Conservation (phyloP, 2,113 vertebrate species). For the Pterocles burchelli region DNA sequence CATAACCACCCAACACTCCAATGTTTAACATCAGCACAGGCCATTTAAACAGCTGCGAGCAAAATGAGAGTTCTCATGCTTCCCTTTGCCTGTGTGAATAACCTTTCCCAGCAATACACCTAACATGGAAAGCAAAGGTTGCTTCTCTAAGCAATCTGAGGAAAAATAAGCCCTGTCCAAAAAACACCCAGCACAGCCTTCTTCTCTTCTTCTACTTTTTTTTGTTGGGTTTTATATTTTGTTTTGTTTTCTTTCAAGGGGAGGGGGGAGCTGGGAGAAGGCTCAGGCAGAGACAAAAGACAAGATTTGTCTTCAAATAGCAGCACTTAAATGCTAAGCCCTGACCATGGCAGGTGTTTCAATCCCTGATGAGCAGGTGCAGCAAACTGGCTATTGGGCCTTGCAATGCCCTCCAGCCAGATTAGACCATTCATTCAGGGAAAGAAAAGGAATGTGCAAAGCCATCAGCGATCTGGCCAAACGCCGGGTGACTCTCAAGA, state of each 20-base stretch:
- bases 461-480: constrained; percentile 61
- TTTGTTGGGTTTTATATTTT: no score
- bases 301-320: constrained; percentile 68
- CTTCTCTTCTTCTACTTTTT: neutral
- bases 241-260: neutral
- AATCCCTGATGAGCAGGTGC: constrained; percentile 62
- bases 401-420: constrained; percentile 65
- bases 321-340: constrained; percentile 68
- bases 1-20: neutral
- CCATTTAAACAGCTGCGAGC: neutral
- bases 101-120: neutral
- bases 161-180: neutral
- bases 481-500: constrained; percentile 60
- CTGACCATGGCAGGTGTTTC: constrained; percentile 57
- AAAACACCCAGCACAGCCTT: neutral
- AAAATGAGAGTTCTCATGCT: neutral
- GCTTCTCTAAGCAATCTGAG: neutral
- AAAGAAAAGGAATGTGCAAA: constrained; percentile 64
- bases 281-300: constrained; percentile 31
- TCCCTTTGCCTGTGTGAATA: neutral
- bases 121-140: neutral
- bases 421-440: constrained; percentile 61
- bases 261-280: neutral
- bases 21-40: neutral
- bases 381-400: constrained; percentile 55